These are phyloP conservation scores for Parambassis ranga DNA, from an alignment of 2,797 vertebrate genomes.

Conservation along the genomic window DNA sequence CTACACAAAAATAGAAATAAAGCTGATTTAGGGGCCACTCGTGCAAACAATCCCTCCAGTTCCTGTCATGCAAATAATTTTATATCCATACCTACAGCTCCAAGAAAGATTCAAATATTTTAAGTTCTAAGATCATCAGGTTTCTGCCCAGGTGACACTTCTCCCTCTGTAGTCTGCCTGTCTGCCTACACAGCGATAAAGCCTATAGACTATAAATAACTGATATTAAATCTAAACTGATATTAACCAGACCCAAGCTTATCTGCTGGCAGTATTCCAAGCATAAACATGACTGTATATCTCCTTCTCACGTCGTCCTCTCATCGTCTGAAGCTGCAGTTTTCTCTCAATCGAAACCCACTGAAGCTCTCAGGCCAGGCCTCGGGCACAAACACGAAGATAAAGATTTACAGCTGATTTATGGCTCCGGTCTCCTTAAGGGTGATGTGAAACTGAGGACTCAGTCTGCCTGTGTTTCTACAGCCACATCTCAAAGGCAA, in stretches of 20 bases:
- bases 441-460: slow-evolving; percentile 29
- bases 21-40: too few relatives aligned
- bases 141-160: neutral
- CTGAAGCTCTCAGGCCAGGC: slow-evolving; percentile 1
- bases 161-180: neutral
- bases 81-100: too few relatives aligned
- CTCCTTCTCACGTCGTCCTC: neutral
- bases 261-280: neutral
- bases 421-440: slow-evolving; percentile 17
- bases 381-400: neutral
- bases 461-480: neutral
- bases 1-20: too few relatives aligned
- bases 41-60: too few relatives aligned
- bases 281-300: neutral
- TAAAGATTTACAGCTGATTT: slow-evolving; percentile 46
- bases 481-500: slow-evolving; percentile 6
- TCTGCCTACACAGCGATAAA: neutral
- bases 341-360: slow-evolving; percentile 7
- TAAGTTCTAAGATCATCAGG: too few relatives aligned
- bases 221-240: neutral
- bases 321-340: neutral
- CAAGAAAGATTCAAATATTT: too few relatives aligned
- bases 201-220: neutral
- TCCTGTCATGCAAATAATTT: too few relatives aligned
- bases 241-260: neutral